Percentiles rank a stretch among this genome's conserved stretches.
Conservation (phyloP, 2,113 vertebrate species). For the Chrysochloris asiatica region DNA sequence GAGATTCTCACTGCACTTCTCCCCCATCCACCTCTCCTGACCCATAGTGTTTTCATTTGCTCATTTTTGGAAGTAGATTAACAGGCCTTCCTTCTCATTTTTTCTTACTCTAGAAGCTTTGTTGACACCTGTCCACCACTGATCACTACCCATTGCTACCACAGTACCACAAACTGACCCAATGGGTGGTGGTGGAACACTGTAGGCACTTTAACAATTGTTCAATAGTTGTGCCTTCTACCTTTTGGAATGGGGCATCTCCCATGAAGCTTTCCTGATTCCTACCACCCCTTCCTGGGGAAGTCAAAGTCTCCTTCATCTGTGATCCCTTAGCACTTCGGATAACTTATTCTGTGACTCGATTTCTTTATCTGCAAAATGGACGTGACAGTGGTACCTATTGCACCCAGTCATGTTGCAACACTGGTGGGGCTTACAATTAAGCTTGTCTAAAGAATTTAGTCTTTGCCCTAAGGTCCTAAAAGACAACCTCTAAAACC, state of each 20-base stretch:
- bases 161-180: too few relatives aligned
- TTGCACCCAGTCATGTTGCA: too few relatives aligned
- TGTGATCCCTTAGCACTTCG: background rate
- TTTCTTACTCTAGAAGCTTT: background rate
- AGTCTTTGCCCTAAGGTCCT: background rate
- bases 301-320: too few relatives aligned
- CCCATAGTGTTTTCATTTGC: background rate
- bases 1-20: too few relatives aligned
- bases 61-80: background rate
- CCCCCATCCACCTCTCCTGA: too few relatives aligned
- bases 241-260: too few relatives aligned
- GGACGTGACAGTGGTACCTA: too few relatives aligned
- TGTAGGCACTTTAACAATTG: background rate
- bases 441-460: background rate
- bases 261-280: background rate
- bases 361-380: background rate
- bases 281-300: background rate
- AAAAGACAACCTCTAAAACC: background rate
- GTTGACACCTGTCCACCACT: background rate
- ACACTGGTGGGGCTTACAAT: background rate
- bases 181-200: background rate
- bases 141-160: too few relatives aligned
- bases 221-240: background rate
- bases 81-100: too few relatives aligned
- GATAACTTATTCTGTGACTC: background rate